Percentiles rank a stretch among this genome's conserved stretches.
These are phyloP conservation scores for Hypomesus transpacificus DNA, from an alignment of 2,113 vertebrate genomes.

Conservation along the genomic window DNA sequence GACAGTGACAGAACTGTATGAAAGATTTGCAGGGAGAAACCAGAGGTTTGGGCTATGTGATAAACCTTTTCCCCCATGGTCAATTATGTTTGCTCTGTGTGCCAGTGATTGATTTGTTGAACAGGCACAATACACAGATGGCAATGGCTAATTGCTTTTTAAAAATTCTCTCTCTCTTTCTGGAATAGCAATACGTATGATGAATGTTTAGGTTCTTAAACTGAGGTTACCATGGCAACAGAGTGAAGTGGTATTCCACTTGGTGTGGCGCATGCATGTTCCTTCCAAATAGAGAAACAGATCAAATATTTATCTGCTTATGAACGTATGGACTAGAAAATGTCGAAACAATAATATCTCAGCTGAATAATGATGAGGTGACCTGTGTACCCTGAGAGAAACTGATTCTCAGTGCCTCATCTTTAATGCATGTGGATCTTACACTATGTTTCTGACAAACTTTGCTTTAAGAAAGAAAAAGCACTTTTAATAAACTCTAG, in stretches of 20 bases:
- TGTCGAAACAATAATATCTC: conserved; percentile 30
- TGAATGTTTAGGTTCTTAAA: conserved; percentile 58
- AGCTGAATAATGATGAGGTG: conserved; percentile 36
- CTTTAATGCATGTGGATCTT: conserved; percentile 11
- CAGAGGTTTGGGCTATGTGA: not conserved
- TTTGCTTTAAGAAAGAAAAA: not conserved
- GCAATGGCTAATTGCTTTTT: conserved; percentile 32
- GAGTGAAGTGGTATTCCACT: conserved; percentile 29
- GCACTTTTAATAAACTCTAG: too few species aligned
- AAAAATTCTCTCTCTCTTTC: conserved; percentile 34
- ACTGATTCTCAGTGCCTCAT: conserved; percentile 21
- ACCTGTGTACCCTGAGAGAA: not conserved
- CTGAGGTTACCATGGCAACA: conserved; percentile 59
- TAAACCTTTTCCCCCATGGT: conserved; percentile 17
- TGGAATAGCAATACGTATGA: conserved; percentile 54
- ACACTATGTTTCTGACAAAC: not conserved
- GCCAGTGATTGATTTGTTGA: conserved; percentile 51
- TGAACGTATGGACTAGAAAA: conserved; percentile 41
- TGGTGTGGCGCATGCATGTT: conserved; percentile 23
- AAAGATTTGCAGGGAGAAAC: conserved; percentile 13
- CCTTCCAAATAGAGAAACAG: conserved; percentile 26
- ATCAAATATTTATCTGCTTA: conserved; percentile 59
- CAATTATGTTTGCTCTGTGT: conserved; percentile 18
- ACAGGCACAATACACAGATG: conserved; percentile 47
- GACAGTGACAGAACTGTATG: conserved; percentile 3